Percentiles rank a stretch among this genome's conserved stretches.
Evolutionary conservation across 2,113 vertebrate species (phyloP).

Genomic region (Daboia siamensis): DNA sequence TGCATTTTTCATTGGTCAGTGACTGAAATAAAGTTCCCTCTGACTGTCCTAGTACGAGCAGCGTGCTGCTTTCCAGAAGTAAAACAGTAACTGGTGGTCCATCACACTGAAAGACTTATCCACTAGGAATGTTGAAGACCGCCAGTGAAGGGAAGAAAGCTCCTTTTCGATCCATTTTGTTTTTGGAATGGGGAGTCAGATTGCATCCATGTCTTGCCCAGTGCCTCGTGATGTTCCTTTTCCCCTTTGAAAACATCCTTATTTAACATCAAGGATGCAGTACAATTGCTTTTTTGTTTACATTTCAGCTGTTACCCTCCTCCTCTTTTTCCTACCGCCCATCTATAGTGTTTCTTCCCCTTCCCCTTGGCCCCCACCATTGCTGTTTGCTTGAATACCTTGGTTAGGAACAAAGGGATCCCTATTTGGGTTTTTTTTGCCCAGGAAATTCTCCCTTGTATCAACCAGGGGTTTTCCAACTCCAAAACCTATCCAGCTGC

Average conservation of each 20-base stretch:
- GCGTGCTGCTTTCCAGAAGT: background rate
- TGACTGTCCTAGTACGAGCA: background rate
- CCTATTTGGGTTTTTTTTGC: background rate
- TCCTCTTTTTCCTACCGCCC: background rate
- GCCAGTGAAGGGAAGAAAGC: too few species aligned
- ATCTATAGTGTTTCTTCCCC: background rate
- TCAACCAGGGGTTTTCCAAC: background rate
- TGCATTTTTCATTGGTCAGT: background rate
- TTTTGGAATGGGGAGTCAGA: background rate
- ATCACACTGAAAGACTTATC: background rate
- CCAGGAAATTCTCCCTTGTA: background rate
- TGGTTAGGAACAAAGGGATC: background rate
- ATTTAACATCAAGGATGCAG: background rate
- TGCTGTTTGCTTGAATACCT: background rate
- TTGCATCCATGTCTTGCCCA: background rate
- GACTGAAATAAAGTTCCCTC: background rate
- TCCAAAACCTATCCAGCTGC: background rate
- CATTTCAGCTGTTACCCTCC: background rate
- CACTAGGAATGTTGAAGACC: background rate
- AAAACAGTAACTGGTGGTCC: background rate
- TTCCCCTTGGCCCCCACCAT: too few species aligned
- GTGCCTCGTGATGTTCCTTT: background rate
- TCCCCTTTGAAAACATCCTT: background rate
- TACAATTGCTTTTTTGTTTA: slow-evolving; percentile 13
- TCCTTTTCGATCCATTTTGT: background rate